Conservation (phyloP, 2,888 invertebrate genomes). For the Polydrusus tereticollis region DNA sequence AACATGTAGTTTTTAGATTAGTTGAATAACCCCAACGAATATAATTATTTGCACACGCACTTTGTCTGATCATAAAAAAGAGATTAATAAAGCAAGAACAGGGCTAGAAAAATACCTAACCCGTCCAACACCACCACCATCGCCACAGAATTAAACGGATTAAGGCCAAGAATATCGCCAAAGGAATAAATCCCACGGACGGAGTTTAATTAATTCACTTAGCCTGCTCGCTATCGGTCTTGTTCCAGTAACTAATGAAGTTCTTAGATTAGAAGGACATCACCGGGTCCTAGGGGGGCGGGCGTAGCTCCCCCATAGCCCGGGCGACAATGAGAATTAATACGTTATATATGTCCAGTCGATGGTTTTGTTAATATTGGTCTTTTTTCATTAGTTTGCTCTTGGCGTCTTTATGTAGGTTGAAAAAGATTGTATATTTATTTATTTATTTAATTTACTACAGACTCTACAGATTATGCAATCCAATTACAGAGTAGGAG, state of each 20-base stretch:
- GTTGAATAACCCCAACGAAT: no score
- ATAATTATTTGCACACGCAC: no score
- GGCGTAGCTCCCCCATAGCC: conserved; percentile 51
- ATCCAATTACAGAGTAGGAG: no score
- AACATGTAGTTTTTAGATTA: no score
- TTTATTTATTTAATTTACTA: no score
- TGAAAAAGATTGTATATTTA: no score
- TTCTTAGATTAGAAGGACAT: conserved; percentile 54
- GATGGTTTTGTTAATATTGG: conserved; percentile 18
- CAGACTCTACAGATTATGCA: no score
- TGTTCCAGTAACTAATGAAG: conserved; percentile 68
- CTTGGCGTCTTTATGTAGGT: no score
- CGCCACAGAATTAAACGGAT: conserved; percentile 41
- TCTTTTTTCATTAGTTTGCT: conserved; percentile 1
- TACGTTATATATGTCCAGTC: conserved; percentile 61
- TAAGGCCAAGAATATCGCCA: conserved; percentile 41
- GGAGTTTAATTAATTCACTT: conserved; percentile 66
- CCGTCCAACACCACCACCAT: no score
- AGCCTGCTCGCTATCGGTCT: conserved; percentile 65
- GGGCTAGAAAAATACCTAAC: no score
- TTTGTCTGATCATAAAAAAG: no score
- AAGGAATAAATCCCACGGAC: conserved; percentile 55
- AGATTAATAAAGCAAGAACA: no score
- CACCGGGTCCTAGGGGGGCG: conserved; percentile 59
- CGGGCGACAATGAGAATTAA: conserved; percentile 65